Conservation (phyloP, 2,888 invertebrate species). For the Volucella zonaria region DNA sequence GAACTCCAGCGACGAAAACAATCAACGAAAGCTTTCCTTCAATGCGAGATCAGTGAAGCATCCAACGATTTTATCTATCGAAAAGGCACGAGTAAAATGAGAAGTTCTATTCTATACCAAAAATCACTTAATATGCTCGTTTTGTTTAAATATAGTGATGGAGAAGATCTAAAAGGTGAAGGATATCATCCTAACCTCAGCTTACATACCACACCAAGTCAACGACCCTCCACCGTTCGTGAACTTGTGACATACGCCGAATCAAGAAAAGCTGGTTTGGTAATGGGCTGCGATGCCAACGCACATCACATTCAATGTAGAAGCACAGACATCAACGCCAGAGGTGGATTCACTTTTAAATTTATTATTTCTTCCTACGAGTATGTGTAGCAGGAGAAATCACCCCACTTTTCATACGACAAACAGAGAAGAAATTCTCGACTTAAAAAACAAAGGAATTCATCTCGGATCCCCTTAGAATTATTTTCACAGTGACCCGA, state of each 20-base stretch:
- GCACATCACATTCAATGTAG: constrained; percentile 1
- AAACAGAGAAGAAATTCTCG: background rate
- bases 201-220: background rate
- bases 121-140: no score
- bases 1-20: no score
- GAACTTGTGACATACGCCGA: background rate
- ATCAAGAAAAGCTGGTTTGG: background rate
- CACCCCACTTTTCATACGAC: background rate
- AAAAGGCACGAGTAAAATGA: no score
- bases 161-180: background rate
- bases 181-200: background rate
- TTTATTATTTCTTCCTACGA: background rate
- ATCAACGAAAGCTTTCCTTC: no score
- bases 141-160: no score
- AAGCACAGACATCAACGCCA: background rate
- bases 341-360: background rate
- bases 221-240: no score
- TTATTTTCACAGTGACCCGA: no score
- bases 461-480: no score
- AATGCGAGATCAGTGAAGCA: no score
- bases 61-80: no score
- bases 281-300: constrained; percentile 9
- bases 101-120: no score
- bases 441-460: no score
- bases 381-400: background rate